Evolutionary conservation across 2,797 vertebrate genomes (phyloP).

Genomic region (Diplodus puntazzo): DNA sequence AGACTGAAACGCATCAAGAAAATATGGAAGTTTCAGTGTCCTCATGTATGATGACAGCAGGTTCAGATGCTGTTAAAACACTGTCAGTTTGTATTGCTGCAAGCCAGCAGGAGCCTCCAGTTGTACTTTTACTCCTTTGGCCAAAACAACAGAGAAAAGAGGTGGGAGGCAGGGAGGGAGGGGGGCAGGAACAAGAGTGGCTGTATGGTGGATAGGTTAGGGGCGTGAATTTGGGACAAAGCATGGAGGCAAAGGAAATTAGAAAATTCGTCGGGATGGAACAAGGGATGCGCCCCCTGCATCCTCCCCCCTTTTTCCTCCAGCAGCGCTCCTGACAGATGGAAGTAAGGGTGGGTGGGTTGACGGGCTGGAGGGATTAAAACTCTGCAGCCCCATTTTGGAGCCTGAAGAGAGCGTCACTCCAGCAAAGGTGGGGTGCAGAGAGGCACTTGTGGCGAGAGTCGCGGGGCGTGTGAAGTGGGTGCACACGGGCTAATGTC

Average conservation of each 20-base stretch:
- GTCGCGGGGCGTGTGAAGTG: constrained; percentile 66
- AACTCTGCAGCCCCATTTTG: constrained; percentile 79
- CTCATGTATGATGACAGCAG: constrained; percentile 30
- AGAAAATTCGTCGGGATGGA: constrained; percentile 86
- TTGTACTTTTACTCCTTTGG: constrained; percentile 48
- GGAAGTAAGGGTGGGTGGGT: constrained; percentile 81
- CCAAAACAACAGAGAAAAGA: constrained; percentile 58
- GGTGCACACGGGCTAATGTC: constrained; percentile 73
- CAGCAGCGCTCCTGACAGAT: constrained; percentile 86
- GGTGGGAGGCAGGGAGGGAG: constrained; percentile 33
- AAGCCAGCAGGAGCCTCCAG: constrained; percentile 33
- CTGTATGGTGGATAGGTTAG: constrained; percentile 81
- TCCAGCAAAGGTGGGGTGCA: constrained; percentile 70
- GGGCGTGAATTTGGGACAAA: constrained; percentile 86
- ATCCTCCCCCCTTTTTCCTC: constrained; percentile 62
- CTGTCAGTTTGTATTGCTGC: constrained; percentile 36
- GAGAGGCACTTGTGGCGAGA: constrained; percentile 77
- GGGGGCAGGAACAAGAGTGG: constrained; percentile 52
- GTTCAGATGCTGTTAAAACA: constrained; percentile 44
- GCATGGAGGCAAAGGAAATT: constrained; percentile 86
- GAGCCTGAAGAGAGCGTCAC: constrained; percentile 75
- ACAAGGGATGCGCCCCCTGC: constrained; percentile 81
- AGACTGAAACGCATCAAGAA: constrained; percentile 49
- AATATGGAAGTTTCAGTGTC: constrained; percentile 37
- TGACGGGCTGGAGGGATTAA: constrained; percentile 82